Evolutionary conservation across 2,113 vertebrate genomes (phyloP), one percentile per base, ranked within the genome.

Genomic region (Cyrtonyx montezumae): DNA sequence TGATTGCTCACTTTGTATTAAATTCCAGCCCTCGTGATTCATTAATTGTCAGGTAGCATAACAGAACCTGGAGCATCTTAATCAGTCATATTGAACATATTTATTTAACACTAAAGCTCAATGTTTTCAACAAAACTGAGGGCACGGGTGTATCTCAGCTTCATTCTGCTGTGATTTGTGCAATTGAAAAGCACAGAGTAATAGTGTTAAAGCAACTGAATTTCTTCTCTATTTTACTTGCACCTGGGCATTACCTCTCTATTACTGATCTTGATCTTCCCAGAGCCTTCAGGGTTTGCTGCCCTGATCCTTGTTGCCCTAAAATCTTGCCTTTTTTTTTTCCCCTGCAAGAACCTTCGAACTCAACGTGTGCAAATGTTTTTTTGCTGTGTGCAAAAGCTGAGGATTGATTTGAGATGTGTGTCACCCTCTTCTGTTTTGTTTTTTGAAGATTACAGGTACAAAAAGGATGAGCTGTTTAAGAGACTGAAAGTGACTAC

Each of bases 401-500:
- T 63, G 53, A 59, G 32, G 43, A 69, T 51, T 36, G 73, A 3
- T 40, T 69, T 55, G 8, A 53, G 90, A 87, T 62, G 78, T 1
- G 88, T 37, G 1, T 91, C 49, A 34, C 32, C 30, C 12, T 76
- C 7, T 91, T 87, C 36, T 93, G 15, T 74, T 94, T 84, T 95
- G 6, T 94, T 59, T 78, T 79, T 95, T 94, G 71, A 73, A 96
- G 99, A 99, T 98, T 99, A 99, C 97, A 99, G 98, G n/a, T 99
- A 99, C 59, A 98, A 96, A 97, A 99, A 98, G 96, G 98, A 98
- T 42, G 99, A 99, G 94, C 98, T 99, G 82, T 99, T 99, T 88
- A 99, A 99, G 92, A 98, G 99, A 79, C 96, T 99, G 36, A 99
- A 99, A 92, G 99, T 99, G 90, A 98, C 98, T 5, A 99, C 99